phyloP scores from a whole-genome alignment of 2,888 invertebrate species.

The Adelphocoris suturalis region DNA sequence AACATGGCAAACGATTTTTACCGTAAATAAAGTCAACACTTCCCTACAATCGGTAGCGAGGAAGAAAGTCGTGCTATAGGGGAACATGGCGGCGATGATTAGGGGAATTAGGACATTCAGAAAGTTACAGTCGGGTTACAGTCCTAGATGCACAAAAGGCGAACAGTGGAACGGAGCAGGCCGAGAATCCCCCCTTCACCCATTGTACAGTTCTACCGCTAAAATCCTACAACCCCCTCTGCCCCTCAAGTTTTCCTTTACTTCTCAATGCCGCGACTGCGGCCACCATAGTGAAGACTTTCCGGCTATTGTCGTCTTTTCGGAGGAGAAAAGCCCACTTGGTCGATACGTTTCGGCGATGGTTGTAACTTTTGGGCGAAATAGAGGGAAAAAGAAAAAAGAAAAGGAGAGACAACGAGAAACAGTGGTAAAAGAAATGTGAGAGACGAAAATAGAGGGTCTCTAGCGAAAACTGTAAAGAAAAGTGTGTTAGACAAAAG shows the following conservation, averaged over 20 bases:
- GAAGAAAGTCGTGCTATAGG: background rate
- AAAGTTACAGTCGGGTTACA: background rate
- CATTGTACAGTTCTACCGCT: background rate
- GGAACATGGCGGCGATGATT: background rate
- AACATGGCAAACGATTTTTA: no score
- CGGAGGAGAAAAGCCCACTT: background rate
- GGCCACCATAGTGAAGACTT: background rate
- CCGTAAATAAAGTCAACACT: no score
- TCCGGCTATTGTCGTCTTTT: conserved; percentile 12
- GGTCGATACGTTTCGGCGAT: conserved; percentile 15
- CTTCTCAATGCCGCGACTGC: conserved; percentile 10
- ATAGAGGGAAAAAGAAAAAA: background rate
- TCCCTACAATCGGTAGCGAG: no score
- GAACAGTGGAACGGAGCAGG: background rate
- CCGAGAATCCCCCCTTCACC: conserved; percentile 3
- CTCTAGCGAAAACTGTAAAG: background rate
- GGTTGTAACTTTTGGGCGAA: conserved; percentile 11
- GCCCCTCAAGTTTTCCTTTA: background rate
- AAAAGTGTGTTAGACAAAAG: conserved; percentile 31
- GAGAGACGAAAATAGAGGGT: background rate
- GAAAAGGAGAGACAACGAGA: background rate
- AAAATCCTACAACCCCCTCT: background rate
- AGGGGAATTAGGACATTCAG: background rate
- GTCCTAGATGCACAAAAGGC: conserved; percentile 15
- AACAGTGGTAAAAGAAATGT: background rate